Evolutionary conservation across 2,113 vertebrate genomes (phyloP).

Genomic region (Chloropsis hardwickii): DNA sequence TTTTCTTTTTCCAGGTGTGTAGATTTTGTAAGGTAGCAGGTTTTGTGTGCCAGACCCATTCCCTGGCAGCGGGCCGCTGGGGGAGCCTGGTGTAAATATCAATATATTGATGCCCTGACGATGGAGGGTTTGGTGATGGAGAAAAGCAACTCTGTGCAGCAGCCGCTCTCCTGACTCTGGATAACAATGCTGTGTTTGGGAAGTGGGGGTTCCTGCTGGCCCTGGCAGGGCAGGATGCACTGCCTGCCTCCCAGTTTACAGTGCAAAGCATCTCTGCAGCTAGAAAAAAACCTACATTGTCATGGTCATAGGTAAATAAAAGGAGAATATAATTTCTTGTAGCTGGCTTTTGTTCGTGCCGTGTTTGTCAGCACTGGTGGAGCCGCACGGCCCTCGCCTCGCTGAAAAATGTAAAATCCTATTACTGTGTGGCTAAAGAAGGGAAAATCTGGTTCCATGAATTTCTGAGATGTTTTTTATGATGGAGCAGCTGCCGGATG

Average conservation of each 20-base stretch:
- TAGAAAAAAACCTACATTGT: constrained; percentile 74
- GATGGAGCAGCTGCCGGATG: not conserved
- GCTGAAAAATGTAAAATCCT: not conserved
- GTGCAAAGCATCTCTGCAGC: constrained; percentile 83
- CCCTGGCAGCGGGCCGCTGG: constrained; percentile 82
- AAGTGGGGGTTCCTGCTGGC: constrained; percentile 13
- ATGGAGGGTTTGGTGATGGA: constrained; percentile 60
- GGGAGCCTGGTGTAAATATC: constrained; percentile 78
- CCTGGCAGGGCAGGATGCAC: constrained; percentile 70
- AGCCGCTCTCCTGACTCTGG: constrained; percentile 75
- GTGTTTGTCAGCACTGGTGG: not conserved
- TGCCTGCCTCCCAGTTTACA: constrained; percentile 85
- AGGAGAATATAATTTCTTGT: constrained; percentile 71
- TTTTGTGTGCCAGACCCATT: constrained; percentile 31
- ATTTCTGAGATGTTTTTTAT: not conserved
- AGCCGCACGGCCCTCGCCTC: fast-evolving
- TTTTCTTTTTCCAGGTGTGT: not conserved
- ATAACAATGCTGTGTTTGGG: constrained; percentile 64
- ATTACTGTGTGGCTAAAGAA: not conserved
- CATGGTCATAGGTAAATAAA: constrained; percentile 90
- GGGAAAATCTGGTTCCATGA: not conserved
- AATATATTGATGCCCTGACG: constrained; percentile 65
- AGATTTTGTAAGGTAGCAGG: constrained; percentile 44
- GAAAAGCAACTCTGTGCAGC: constrained; percentile 74
- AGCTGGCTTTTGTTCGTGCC: constrained; percentile 6